Evolutionary conservation across 2,888 invertebrate genomes (phyloP), one percentile per base, ranked within the genome.

Genomic region (Hypsopygia costalis): DNA sequence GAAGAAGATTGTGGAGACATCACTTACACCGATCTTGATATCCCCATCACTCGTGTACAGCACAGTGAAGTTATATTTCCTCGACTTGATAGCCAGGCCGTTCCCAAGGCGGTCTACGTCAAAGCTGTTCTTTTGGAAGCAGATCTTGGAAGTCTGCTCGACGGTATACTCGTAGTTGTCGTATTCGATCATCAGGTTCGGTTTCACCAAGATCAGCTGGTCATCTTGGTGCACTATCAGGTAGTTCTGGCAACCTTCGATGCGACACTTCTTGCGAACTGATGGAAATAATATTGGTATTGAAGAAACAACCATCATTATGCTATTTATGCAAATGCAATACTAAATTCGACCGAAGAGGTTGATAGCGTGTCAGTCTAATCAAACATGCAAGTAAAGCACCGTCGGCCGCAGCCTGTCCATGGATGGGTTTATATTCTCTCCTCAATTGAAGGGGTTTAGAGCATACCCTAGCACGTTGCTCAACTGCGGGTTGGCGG

Each of bases 41-140:
- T 93, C 92, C 1, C 93, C 93, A 39, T 92, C 91, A 2, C 89
- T 86, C 60, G 92, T 93, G 81, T 94, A 94, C 1, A 93, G 89
- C 1, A 95, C 91, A 81, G 93, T 94, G 66, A 95, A 95, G 39
- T 93, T 93, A 56, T 94, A 93, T 41, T 89, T 89, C 44, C 91
- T 90, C 0, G 94, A 94, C 11, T 92, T 90, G 45, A 95, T 91
- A 1, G 93, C 80, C 0, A 95, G 76, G 0, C 92, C 92, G 41
- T 93, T 91, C 0, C 96, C 96, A 0, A 94, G 83, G 38, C 91
- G 90, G 6, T 91, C 91, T 1, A 96, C 90, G 0, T 91, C 90
- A 67, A 94, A 95, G 37, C 91, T 91, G 57, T 91, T 85, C 68
- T 82, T 91, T 69, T 90, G 90, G 67, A 80, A 90, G 52, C 90